A percentile compares a stretch with the other conserved stretches of the same genome.
Conservation (phyloP, 2,113 vertebrate genomes). For the Antennarius striatus region DNA sequence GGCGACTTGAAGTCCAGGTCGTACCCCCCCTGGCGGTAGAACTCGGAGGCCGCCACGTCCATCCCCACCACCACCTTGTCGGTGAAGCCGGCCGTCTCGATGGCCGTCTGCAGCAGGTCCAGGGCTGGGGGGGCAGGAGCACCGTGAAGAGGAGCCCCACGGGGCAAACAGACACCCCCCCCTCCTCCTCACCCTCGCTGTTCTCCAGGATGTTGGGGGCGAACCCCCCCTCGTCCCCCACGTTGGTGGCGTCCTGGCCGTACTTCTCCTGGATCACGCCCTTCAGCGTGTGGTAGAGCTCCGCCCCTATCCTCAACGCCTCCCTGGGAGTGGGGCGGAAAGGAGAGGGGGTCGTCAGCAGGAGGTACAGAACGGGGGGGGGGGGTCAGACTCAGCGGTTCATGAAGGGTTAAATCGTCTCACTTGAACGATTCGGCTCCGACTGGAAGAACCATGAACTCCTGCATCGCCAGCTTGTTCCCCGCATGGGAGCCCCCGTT, state of each 20-base stretch:
- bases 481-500: constrained; percentile 95
- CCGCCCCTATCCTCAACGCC: constrained; percentile 91
- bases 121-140: constrained; percentile 79
- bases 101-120: constrained; percentile 93
- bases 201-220: constrained; percentile 96
- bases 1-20: constrained; percentile 97
- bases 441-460: constrained; percentile 96
- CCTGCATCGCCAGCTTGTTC: constrained; percentile 96
- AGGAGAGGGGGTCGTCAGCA: too few relatives aligned
- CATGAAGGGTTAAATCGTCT: constrained; percentile 17
- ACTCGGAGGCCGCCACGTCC: constrained; percentile 95
- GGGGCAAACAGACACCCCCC: too few relatives aligned
- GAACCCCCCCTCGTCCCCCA: constrained; percentile 94
- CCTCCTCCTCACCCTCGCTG: constrained; percentile 84
- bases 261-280: constrained; percentile 95
- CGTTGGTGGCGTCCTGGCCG: constrained; percentile 93
- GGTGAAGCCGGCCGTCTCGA: constrained; percentile 92
- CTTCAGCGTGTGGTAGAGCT: constrained; percentile 95
- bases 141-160: background rate
- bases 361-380: too few relatives aligned
- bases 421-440: constrained; percentile 90
- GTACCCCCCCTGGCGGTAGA: constrained; percentile 92
- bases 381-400: too few relatives aligned
- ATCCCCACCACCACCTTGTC: constrained; percentile 96
- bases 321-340: constrained; percentile 72